Percentiles rank a stretch among this genome's conserved stretches.
phyloP scores from a whole-genome alignment of 2,113 vertebrate species.

The Tupaia chinensis region DNA sequence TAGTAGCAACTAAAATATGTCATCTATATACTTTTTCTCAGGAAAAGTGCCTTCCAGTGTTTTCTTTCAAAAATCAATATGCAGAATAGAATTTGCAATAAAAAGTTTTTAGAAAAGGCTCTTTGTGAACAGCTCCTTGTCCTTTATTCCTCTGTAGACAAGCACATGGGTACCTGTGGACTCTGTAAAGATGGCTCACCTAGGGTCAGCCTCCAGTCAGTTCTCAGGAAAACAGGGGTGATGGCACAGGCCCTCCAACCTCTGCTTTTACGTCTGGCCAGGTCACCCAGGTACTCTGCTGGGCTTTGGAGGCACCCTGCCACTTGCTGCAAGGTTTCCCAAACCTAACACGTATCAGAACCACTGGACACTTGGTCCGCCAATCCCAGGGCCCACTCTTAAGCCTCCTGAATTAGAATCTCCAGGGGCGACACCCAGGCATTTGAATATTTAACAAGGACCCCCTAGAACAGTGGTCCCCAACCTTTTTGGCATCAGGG shows the following conservation, averaged over 20 bases:
- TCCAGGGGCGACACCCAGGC: background rate
- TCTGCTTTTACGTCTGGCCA: background rate
- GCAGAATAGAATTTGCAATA: conserved; percentile 65
- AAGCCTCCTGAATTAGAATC: background rate
- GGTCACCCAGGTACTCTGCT: background rate
- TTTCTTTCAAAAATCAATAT: conserved; percentile 57
- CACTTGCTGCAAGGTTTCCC: background rate
- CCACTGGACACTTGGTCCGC: background rate
- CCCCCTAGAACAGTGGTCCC: too few relatives aligned
- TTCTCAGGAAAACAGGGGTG: background rate
- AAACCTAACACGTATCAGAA: background rate
- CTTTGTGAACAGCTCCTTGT: background rate
- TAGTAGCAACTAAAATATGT: background rate
- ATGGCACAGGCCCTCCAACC: background rate
- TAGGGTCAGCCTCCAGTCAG: background rate
- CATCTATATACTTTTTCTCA: conserved; percentile 18
- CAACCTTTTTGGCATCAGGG: too few relatives aligned
- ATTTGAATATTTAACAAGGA: background rate
- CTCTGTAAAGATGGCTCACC: background rate
- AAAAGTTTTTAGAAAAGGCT: conserved; percentile 42
- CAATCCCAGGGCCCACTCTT: background rate
- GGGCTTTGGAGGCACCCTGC: background rate
- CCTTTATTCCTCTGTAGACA: background rate
- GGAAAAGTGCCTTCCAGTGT: conserved; percentile 28
- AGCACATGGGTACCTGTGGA: too few relatives aligned